Evolutionary conservation across 2,113 vertebrate genomes (phyloP), one percentile per base, ranked within the genome.

Genomic region (Asarcornis scutulata): DNA sequence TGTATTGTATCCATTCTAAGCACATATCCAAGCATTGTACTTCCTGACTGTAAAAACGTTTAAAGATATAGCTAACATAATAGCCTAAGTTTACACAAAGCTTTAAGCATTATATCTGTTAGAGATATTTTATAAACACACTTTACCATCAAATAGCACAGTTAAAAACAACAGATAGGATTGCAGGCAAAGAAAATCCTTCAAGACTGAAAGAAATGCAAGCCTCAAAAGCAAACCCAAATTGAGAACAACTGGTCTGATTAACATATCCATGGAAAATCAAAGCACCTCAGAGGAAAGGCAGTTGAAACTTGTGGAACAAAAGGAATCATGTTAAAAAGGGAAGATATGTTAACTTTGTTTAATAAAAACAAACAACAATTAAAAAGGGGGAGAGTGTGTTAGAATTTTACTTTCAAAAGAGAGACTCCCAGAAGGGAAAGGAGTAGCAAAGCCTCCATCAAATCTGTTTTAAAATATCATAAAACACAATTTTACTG

Each of bases 191-290:
- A 80, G 42, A 20, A 2, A 4, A 34, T 11, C 29, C 14, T 44
- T 66, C 15, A 77, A 86, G 38, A 83, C 23, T 63, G 68, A 80
- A 90, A 62, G 44, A 91, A 89, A 94, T n/a, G 6, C n/a, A 93
- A 80, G 59, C 16, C 59, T 66, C 85, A 85, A 95, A 95, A 81
- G 52, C n/a, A 96, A 95, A 91, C 7, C 15, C 31, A 88, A 84
- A 80, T 3, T 86, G 67, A 91, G 85, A 17, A 73, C 63, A 94
- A 85, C 31, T 40, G 26, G 13, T 59, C 59, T 94, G 58, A 91
- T 85, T 96, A 91, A 80, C 85, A 77, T 79, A 91, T 10, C 17
- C 4, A 60, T 6, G 9, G 77, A 85, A 13, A 94, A 85, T 86
- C 53, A 88, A 83, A 91, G 63, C 32, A 91, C 36, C 67, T 76